Base-by-base conservation (phyloP, 2,888 invertebrate genomes). In the Andrena hattorfiana region DNA sequence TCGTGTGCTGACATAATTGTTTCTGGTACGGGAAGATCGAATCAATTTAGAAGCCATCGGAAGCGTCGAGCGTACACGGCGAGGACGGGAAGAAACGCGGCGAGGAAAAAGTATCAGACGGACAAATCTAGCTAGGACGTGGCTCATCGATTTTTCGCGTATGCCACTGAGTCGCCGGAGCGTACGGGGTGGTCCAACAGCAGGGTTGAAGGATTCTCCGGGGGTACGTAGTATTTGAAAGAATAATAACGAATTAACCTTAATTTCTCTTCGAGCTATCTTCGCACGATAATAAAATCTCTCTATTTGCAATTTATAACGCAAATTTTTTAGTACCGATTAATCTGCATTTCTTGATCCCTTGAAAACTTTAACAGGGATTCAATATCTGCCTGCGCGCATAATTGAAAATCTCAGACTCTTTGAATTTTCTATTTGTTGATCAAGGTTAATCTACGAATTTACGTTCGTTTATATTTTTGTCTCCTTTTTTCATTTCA, bases 41-140 rank as follows among this genome's bases (percentile, higher is more conserved):
- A 81, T 86, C 85, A 84, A 87, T 83, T 86, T 80, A 32, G 78
- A 70, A 66, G 76, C 85, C 76, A 84, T 87, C 73, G 82, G 74
- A 76, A 75, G 70, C 81, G 72, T 49, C 51, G 66, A 71, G 72
- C 70, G 81, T 68, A 62, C 72, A 62, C 49, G 49, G 28, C 23
- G 13, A 48, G 63, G 42, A 70, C 28, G 62, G 48, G 62, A 59
- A 49, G 32, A 67, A 67, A 69, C 67, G 28, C 54, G 77, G 71
- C 56, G 51, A 63, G 73, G 72, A 80, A 72, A 72, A 77, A 54
- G 81, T 81, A 81, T 72, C 74, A 51, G 66, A 62, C 77, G 77
- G 76, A 70, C 59, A 81, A 75, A 73, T 75, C 49, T 62, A 20
- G 69, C 49, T 69, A 35, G 28, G 35, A 67, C 42, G 35, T 30